Evolutionary conservation across 30 jellyfish, hydroid and myxozoan species (phyloP), one percentile per base, ranked within the genome.

Genomic region (Turritopsis dohrnii): DNA sequence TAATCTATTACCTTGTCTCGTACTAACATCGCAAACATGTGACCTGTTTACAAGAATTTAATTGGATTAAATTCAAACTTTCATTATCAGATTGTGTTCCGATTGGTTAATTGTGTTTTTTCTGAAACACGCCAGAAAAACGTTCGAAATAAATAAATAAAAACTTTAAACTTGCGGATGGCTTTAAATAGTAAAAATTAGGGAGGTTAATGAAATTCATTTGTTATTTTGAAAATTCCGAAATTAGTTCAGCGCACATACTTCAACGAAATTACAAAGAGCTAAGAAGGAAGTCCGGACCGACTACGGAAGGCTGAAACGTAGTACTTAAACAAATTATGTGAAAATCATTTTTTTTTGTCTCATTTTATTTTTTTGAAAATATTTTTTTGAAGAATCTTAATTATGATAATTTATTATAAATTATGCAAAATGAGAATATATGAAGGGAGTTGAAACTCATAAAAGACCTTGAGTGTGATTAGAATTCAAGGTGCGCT

Each of bases 41-140:
- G 30, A 69, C 77, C 77, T 69, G 77, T 69, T 69, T 69, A 69
- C 77, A 27, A 23, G 4, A 27, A n/a, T 69, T 69, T 69, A 69
- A 69, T 69, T 69, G 77, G 77, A 69, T 69, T 69, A 69, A 69
- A 69, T 69, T 69, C 77, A 69, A 69, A 69, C 77, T 69, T 69
- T n/a, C 77, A 69, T n/a, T 23, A 23, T 69, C 77, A 69, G 28
- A 27, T 69, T 27, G 31, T 7, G 19, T 69, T 69, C 30, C 19
- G 77, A 69, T 69, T 69, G 77, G 77, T n/a, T 69, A 69, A 69
- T n/a, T 69, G 77, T 69, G 9, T 69, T 69, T 69, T 8, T 0
- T 69, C 16, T 69, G 5, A 41, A 5, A 41, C 13, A 41, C 60
- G 60, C 60, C 60, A 41, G 13, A 41, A 41, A 41, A 41, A 5